A percentile compares a stretch with the other conserved stretches of the same genome.
phyloP scores from a whole-genome alignment of 2,888 invertebrate genomes.

The Acrobasis suavella region DNA sequence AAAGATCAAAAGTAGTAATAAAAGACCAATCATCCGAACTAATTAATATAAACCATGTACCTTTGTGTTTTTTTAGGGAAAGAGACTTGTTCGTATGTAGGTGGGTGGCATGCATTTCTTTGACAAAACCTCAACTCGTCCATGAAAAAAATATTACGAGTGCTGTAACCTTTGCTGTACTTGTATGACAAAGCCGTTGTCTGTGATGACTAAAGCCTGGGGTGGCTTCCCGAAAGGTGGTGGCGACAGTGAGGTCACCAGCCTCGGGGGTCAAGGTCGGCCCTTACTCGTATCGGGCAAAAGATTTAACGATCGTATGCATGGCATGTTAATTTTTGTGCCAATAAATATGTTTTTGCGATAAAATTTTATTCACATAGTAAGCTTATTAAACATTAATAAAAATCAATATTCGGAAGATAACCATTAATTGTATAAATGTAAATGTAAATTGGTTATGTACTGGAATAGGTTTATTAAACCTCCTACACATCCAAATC shows the following conservation, averaged over 20 bases:
- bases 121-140: neutral
- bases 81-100: neutral
- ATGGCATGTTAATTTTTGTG: neutral
- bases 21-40: too few species aligned
- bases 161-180: conserved; percentile 53
- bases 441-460: too few species aligned
- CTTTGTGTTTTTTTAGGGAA: too few species aligned
- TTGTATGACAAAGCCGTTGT: conserved; percentile 74
- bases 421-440: too few species aligned
- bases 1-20: too few species aligned
- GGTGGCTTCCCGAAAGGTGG: conserved; percentile 52
- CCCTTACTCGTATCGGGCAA: conserved; percentile 10
- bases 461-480: too few species aligned
- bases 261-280: conserved; percentile 53
- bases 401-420: too few species aligned
- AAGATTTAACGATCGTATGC: conserved; percentile 7
- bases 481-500: too few species aligned
- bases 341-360: neutral
- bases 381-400: too few species aligned
- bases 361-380: neutral
- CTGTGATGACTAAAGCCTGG: conserved; percentile 67
- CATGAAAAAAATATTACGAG: conserved; percentile 23
- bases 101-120: neutral
- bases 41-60: too few species aligned
- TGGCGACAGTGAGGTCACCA: conserved; percentile 47